These are phyloP conservation scores for Cheirogaleus major DNA, from an alignment of 2,797 vertebrate species.

Conservation along the genomic window DNA sequence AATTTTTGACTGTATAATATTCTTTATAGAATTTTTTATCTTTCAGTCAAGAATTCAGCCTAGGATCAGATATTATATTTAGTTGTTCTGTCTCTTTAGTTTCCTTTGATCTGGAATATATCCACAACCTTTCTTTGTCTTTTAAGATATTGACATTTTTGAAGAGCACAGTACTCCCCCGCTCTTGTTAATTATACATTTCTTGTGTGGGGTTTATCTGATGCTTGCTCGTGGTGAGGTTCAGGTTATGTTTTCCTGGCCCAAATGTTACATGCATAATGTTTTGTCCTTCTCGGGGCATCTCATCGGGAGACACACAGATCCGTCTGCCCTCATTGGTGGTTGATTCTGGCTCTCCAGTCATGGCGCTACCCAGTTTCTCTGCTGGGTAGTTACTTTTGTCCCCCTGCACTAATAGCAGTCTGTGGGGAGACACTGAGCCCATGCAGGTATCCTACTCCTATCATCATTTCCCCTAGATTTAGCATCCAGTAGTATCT, in stretches of 20 bases:
- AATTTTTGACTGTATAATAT: not conserved
- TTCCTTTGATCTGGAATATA: not conserved
- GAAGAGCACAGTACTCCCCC: not conserved
- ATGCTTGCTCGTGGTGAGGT: not conserved
- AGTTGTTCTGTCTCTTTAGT: not conserved
- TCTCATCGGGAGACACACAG: not conserved
- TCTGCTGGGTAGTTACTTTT: accelerated
- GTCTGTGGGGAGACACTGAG: not conserved
- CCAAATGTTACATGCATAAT: not conserved
- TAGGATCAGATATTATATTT: not conserved
- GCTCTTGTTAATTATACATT: not conserved
- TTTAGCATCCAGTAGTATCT: not conserved
- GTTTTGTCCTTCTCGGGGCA: not conserved
- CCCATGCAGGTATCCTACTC: not conserved
- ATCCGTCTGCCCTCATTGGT: not conserved
- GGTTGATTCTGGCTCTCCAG: too few relatives aligned
- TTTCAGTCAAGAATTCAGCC: not conserved
- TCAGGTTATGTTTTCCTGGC: not conserved
- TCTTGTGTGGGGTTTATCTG: not conserved
- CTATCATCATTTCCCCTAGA: not conserved
- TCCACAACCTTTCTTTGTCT: not conserved
- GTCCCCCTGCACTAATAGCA: not conserved
- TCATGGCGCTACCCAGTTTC: not conserved
- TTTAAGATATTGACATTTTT: not conserved
- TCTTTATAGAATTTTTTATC: not conserved